These are phyloP conservation scores for Erythrolamprus reginae DNA, from an alignment of 2,113 vertebrate species.

Conservation along the genomic window DNA sequence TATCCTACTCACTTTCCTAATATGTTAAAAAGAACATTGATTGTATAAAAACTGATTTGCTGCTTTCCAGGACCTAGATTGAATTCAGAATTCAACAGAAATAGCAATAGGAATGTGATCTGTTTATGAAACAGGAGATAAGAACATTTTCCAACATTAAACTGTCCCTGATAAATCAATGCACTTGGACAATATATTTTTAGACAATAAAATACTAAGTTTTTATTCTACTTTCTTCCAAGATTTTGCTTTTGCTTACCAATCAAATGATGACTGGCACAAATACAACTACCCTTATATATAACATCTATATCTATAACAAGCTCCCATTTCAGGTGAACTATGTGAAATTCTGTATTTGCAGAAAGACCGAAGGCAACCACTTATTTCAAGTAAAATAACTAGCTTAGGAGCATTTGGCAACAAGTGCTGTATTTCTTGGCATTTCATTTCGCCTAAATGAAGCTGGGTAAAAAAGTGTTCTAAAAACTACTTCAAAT, in stretches of 20 bases:
- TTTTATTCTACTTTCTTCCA: neutral
- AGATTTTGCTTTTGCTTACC: slow-evolving; percentile 4
- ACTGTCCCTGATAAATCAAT: neutral
- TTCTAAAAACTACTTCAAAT: neutral
- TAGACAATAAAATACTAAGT: neutral
- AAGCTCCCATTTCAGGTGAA: neutral
- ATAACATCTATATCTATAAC: neutral
- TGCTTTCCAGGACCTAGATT: neutral
- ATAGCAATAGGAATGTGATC: neutral
- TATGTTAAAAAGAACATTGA: neutral
- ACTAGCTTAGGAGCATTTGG: neutral
- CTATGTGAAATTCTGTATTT: neutral
- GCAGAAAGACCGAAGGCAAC: neutral
- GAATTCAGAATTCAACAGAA: neutral
- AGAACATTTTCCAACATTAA: neutral
- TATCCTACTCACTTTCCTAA: slow-evolving; percentile 13
- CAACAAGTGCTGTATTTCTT: neutral
- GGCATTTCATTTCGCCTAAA: neutral
- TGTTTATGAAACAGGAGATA: neutral
- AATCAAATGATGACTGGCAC: neutral
- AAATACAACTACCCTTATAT: neutral
- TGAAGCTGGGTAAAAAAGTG: neutral
- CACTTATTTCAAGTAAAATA: neutral
- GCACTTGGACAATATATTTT: neutral
- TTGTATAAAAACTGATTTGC: neutral